A percentile compares a stretch with the other conserved stretches of the same genome.
Evolutionary conservation across 30 jellyfish, hydroid and myxozoan species (phyloP).

Genomic region (Rhopilema esculentum): DNA sequence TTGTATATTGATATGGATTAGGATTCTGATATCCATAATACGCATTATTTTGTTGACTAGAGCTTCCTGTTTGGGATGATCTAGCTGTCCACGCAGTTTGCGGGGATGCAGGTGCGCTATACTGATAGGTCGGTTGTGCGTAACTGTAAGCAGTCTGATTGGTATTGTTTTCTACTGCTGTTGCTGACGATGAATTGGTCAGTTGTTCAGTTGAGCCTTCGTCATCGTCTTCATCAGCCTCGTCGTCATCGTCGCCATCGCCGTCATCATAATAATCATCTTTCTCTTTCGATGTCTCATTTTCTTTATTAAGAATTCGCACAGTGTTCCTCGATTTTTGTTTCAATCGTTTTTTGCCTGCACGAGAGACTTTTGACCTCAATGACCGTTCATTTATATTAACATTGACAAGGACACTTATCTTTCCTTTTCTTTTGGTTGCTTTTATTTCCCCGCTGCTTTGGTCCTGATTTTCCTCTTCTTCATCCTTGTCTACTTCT

Average conservation of each 20-base stretch:
- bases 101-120: background rate
- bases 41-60: background rate
- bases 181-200: background rate
- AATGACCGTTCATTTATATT: conserved; percentile 93
- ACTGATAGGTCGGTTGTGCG: background rate
- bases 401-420: conserved; percentile 94
- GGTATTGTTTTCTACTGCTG: background rate
- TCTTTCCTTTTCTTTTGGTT: conserved; percentile 84
- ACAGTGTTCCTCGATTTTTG: background rate
- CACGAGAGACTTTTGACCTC: conserved; percentile 64
- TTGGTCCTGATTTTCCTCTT: conserved; percentile 14
- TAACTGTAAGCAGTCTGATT: background rate
- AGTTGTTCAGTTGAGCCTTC: conserved; percentile 8
- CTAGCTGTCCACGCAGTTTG: background rate
- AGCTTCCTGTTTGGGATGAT: background rate
- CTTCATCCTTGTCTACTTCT: conserved; percentile 2
- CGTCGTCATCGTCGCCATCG: conserved; percentile 40
- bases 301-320: background rate
- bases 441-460: conserved; percentile 40
- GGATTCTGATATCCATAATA: background rate
- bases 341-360: conserved; percentile 21
- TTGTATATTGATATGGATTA: conserved; percentile 22
- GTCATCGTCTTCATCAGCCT: conserved; percentile 16
- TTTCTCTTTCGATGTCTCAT: conserved; percentile 23
- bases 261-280: conserved; percentile 16